phyloP scores from a whole-genome alignment of 1,140 invertebrate genomes.

The Drosophila tristis region DNA sequence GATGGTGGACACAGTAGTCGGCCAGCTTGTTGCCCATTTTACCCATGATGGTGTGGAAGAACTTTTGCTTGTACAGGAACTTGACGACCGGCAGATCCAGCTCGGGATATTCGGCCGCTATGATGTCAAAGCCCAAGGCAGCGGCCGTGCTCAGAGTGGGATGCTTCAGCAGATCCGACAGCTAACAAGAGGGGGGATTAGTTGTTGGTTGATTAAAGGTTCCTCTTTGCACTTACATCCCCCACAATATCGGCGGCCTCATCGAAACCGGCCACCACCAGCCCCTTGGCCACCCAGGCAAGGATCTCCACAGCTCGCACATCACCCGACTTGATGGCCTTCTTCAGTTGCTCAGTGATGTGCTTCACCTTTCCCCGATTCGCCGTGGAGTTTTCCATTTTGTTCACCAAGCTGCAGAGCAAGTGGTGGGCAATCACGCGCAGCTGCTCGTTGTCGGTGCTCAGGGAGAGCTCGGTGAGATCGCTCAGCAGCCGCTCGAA shows the following conservation, averaged over 20 bases:
- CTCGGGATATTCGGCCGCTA: constrained; percentile 73
- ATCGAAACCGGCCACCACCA: constrained; percentile 70
- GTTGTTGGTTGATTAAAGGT: not conserved
- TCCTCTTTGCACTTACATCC: constrained; percentile 54
- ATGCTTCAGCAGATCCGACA: constrained; percentile 78
- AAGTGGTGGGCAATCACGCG: constrained; percentile 69
- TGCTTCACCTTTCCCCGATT: constrained; percentile 59
- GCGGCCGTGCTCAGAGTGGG: constrained; percentile 65
- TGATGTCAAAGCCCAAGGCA: constrained; percentile 74
- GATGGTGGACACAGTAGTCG: constrained; percentile 86
- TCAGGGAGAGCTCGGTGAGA: constrained; percentile 69
- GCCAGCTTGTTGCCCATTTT: constrained; percentile 82
- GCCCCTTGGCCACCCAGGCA: constrained; percentile 77
- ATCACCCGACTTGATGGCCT: constrained; percentile 67
- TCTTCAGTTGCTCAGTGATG: constrained; percentile 49
- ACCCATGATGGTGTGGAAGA: constrained; percentile 86
- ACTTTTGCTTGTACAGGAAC: constrained; percentile 87
- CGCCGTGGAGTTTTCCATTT: constrained; percentile 53
- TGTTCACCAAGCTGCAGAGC: constrained; percentile 80
- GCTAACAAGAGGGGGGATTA: constrained; percentile 32
- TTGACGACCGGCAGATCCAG: constrained; percentile 78
- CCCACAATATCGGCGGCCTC: constrained; percentile 73
- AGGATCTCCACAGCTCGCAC: constrained; percentile 69
- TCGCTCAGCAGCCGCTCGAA: constrained; percentile 75
- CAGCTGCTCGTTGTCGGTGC: constrained; percentile 58